phyloP scores from a whole-genome alignment of 2,888 invertebrate species.

The Pelosia muscerda region DNA sequence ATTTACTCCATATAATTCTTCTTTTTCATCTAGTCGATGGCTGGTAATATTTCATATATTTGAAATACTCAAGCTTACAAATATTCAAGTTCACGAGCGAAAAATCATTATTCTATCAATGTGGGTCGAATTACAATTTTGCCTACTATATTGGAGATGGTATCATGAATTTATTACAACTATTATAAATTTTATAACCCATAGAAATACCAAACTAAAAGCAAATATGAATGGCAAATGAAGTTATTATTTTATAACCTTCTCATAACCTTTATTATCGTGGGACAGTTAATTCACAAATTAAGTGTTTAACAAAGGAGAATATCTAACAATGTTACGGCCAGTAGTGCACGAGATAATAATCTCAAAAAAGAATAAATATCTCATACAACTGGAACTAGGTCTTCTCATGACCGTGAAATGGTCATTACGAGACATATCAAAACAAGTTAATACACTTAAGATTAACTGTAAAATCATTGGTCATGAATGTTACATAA shows the following conservation, averaged over 20 bases:
- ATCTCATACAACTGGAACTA: constrained; percentile 54
- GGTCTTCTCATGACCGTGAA: constrained; percentile 69
- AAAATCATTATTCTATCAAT: too few relatives aligned
- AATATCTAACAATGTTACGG: constrained; percentile 36
- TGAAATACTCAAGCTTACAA: too few relatives aligned
- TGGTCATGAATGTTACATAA: constrained; percentile 7
- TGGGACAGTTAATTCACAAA: constrained; percentile 32
- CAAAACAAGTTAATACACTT: constrained; percentile 1
- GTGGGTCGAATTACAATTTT: too few relatives aligned
- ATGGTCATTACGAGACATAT: constrained; percentile 35
- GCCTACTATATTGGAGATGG: too few relatives aligned
- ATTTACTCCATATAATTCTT: too few relatives aligned
- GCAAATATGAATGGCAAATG: background rate
- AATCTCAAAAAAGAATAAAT: constrained; percentile 37
- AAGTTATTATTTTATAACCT: background rate
- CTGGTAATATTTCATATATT: too few relatives aligned
- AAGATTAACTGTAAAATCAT: constrained; percentile 11
- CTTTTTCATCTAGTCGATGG: too few relatives aligned
- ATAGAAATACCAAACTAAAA: background rate
- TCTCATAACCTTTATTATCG: constrained; percentile 13
- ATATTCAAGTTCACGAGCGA: too few relatives aligned
- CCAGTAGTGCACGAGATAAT: constrained; percentile 41
- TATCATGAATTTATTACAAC: too few relatives aligned
- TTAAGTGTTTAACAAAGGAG: constrained; percentile 19
- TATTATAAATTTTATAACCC: too few relatives aligned